Base-by-base conservation (phyloP, 1,140 invertebrate species). In the Bombus superbus region DNA sequence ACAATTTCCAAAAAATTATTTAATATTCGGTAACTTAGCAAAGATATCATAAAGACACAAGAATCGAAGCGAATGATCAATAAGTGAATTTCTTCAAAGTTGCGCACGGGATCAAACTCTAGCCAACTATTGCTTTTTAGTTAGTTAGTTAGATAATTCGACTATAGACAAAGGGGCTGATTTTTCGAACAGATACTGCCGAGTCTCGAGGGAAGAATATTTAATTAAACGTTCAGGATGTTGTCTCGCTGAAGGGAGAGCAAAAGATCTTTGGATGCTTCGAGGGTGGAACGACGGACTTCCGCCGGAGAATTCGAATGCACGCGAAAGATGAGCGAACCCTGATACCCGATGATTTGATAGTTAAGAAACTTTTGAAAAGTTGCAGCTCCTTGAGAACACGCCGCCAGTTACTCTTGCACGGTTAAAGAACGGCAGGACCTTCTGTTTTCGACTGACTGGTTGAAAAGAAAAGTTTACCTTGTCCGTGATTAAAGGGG, bases 291-390 rank as follows among this genome's bases (percentile, higher is more conserved):
- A 42, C 5, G 38, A 28, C 4, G 5, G 40, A 25, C 32, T 81
- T 73, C 32, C 38, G 38, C 44, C 3, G 25, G 40, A 35, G 8
- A 25, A 59, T 59, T 72, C 40, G 32, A 80, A 69, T 69, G 35
- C 8, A 22, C 66, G 38, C 13, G 68, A 8, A 15, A 85, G 83
- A 85, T 77, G 77, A 71, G 66, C 53, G 74, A 11, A 28, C 66
- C 66, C 73, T 83, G 81, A 83, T 83, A 68, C n/a, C 74, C 44
- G 82, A 84, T 85, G 76, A 80, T 85, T 80, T 42, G 83, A 85
- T 85, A 64, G 83, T 80, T 73, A 72, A 85, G 76, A 32, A 85
- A 85, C 11, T 85, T 80, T 64, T 53, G 32, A 72, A 35, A 80
- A 80, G 69, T 69, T 79, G 35, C 35, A 28, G 35, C 74, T 69